A percentile compares a stretch with the other conserved stretches of the same genome.
Evolutionary conservation across 2,797 vertebrate species (phyloP).

Genomic region (Lutjanus campechanus): DNA sequence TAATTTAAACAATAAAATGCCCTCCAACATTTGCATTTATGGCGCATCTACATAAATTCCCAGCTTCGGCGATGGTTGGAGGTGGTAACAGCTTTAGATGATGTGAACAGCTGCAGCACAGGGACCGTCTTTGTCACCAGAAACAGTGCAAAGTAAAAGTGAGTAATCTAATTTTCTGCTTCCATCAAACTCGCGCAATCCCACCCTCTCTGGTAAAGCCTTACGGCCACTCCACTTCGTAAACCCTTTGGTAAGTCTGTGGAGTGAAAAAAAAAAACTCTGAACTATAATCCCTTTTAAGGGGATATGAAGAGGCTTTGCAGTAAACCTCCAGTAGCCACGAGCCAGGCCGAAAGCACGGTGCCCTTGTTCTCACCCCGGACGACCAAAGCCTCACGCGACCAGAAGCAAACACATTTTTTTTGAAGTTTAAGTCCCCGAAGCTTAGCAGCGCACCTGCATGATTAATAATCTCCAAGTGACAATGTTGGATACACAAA

Average conservation of each 20-base stretch:
- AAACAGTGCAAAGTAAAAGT: slow-evolving; percentile 68
- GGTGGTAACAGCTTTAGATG: slow-evolving; percentile 34
- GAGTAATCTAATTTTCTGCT: slow-evolving; percentile 81
- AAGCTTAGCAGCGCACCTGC: slow-evolving; percentile 17
- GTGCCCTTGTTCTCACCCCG: slow-evolving; percentile 69
- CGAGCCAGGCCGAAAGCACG: slow-evolving; percentile 54
- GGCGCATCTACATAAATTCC: slow-evolving; percentile 22
- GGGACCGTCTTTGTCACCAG: slow-evolving; percentile 53
- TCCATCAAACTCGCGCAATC: slow-evolving; percentile 66
- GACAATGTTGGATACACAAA: slow-evolving; percentile 32
- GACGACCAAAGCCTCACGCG: slow-evolving; percentile 47
- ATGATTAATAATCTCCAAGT: slow-evolving; percentile 22
- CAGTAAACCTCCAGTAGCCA: slow-evolving; percentile 69
- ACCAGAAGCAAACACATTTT: slow-evolving; percentile 18
- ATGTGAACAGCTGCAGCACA: slow-evolving; percentile 53
- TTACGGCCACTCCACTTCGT: slow-evolving; percentile 63
- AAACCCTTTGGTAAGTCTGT: slow-evolving; percentile 66
- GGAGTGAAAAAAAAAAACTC: slow-evolving; percentile 49
- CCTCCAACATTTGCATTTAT: slow-evolving; percentile 16
- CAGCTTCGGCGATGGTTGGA: slow-evolving; percentile 38
- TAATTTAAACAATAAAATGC: neutral
- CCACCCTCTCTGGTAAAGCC: slow-evolving; percentile 58
- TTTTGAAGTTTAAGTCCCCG: slow-evolving; percentile 2
- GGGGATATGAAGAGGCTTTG: slow-evolving; percentile 79
- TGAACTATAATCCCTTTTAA: slow-evolving; percentile 82